These are phyloP conservation scores for Nipponacmea schrenckii DNA, from an alignment of 2,888 invertebrate genomes.

Conservation along the genomic window DNA sequence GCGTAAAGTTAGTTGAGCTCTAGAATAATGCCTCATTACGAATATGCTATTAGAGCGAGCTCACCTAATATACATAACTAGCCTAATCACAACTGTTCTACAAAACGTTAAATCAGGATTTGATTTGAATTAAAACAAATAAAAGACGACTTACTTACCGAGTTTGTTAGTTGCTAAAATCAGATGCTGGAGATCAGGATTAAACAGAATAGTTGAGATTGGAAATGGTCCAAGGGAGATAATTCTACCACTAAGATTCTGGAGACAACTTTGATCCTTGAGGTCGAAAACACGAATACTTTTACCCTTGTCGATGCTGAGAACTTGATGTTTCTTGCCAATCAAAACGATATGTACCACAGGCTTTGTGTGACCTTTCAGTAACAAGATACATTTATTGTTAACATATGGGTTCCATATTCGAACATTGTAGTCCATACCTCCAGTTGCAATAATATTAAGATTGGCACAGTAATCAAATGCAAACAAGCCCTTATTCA, in stretches of 20 bases:
- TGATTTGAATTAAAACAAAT: too few species aligned
- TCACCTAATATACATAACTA: too few species aligned
- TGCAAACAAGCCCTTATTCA: slow-evolving; percentile 70
- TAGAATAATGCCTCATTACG: too few species aligned
- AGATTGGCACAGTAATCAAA: slow-evolving; percentile 63
- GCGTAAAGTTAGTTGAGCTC: too few species aligned
- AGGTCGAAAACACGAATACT: slow-evolving; percentile 83
- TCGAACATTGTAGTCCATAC: slow-evolving; percentile 80
- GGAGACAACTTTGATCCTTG: slow-evolving; percentile 74
- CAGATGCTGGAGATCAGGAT: slow-evolving; percentile 40
- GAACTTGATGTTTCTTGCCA: slow-evolving; percentile 75
- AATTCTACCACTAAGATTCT: slow-evolving; percentile 70
- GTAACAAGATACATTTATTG: slow-evolving; percentile 73
- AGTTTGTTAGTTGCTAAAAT: slow-evolving; percentile 47
- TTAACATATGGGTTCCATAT: slow-evolving; percentile 86
- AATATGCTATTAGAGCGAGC: too few species aligned
- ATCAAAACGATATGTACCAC: slow-evolving; percentile 78
- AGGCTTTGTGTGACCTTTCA: slow-evolving; percentile 71
- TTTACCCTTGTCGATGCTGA: slow-evolving; percentile 80
- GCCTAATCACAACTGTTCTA: too few species aligned
- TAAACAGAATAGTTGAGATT: slow-evolving; percentile 42
- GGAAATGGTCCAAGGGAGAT: slow-evolving; percentile 43
- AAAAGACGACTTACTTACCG: slow-evolving; percentile 6
- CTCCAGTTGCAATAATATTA: slow-evolving; percentile 71
- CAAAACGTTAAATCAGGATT: too few species aligned